Evolutionary conservation across 2,888 invertebrate genomes (phyloP).

Genomic region (Melieria picta): DNA sequence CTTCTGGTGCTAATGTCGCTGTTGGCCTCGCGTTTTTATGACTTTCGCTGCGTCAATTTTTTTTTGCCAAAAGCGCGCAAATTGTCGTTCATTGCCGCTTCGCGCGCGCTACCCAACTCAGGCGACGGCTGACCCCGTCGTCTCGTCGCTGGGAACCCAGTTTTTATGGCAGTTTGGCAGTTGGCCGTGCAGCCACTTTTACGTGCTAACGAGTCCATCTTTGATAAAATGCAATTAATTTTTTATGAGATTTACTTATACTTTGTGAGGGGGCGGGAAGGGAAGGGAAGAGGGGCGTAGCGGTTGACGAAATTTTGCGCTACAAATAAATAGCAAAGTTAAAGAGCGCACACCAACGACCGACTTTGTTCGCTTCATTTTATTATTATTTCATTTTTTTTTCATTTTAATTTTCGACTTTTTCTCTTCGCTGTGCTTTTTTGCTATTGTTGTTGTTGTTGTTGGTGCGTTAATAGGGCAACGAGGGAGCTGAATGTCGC

Average conservation of each 20-base stretch:
- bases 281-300: background rate
- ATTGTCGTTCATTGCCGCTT: no score
- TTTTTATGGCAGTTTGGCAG: background rate
- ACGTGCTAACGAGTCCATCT: conserved; percentile 27
- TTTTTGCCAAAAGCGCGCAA: background rate
- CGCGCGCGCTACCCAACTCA: no score
- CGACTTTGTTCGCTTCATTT: background rate
- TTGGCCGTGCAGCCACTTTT: background rate
- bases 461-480: no score
- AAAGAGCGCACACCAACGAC: background rate
- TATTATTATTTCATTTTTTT: background rate
- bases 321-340: conserved; percentile 26
- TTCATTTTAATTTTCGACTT: no score
- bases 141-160: no score
- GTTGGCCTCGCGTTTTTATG: conserved; percentile 9
- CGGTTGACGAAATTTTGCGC: conserved; percentile 2
- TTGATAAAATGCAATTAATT: conserved; percentile 38
- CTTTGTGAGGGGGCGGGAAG: background rate
- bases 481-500: background rate
- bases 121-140: no score
- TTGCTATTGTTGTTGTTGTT: no score
- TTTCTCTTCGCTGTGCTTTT: no score
- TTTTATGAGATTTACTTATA: conserved; percentile 26
- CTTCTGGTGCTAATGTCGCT: background rate
- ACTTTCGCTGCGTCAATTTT: conserved; percentile 2